phyloP scores from a whole-genome alignment of 2,888 invertebrate species.

The Polylopha cassiicola region DNA sequence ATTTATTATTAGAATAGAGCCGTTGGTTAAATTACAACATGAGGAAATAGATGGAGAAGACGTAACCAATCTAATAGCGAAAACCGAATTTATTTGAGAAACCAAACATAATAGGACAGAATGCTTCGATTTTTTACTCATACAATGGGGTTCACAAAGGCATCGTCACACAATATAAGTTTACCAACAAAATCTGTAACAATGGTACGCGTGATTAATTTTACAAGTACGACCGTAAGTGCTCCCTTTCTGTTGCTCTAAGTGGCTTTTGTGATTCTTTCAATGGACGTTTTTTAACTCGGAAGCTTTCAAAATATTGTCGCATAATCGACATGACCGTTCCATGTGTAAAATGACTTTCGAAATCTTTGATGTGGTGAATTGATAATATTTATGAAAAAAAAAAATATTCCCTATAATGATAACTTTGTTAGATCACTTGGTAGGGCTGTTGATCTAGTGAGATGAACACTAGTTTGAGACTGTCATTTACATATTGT shows the following conservation, averaged over 20 bases:
- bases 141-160: constrained; percentile 46
- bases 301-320: constrained; percentile 14
- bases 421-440: too few relatives aligned
- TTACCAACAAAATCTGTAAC: constrained; percentile 66
- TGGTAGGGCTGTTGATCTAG: too few relatives aligned
- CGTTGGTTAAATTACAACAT: constrained; percentile 8
- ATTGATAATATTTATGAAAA: too few relatives aligned
- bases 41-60: constrained; percentile 36
- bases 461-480: too few relatives aligned
- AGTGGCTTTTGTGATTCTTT: constrained; percentile 31
- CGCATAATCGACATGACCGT: constrained; percentile 15
- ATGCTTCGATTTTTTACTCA: constrained; percentile 25
- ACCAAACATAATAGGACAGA: constrained; percentile 22
- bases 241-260: constrained; percentile 42
- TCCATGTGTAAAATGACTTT: constrained; percentile 6
- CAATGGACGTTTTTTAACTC: constrained; percentile 14
- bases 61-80: constrained; percentile 44
- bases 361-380: neutral
- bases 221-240: constrained; percentile 53
- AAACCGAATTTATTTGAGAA: constrained; percentile 53
- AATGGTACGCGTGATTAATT: constrained; percentile 67
- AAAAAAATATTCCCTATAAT: too few relatives aligned
- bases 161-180: constrained; percentile 54
- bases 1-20: too few relatives aligned
- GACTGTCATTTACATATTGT: too few relatives aligned